Base-by-base conservation (phyloP, 2,797 vertebrate species). In the Galago senegalensis region DNA sequence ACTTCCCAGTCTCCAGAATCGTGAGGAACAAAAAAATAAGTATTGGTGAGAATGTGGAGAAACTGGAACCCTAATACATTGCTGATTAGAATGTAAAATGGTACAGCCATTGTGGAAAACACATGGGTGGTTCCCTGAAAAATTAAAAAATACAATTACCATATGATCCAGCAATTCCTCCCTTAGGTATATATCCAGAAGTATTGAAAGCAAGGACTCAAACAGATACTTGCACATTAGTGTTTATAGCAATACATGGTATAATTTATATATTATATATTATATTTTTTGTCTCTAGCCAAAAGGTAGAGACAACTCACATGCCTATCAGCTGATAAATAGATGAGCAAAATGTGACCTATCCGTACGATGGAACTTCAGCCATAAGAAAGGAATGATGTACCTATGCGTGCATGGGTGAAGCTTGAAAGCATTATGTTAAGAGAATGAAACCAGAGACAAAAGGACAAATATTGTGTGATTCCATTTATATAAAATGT, bases 391-490 rank as follows among this genome's bases (percentile, higher is more conserved):
- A 88, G 12, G 3, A 85, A 34, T 31, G 14, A 56, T 81, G n/a
- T 69, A 37, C 4, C 53, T 9, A 75, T 61, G 25, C 18, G 6
- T 75, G 49, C 53, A 18, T 80, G 29, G 29, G 46, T 82, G 43
- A 79, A 49, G 2, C 40, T 92, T 86, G 75, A 82, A 89, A 86
- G 76, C n/a, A 65, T 40, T 37, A 53, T 21, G 27, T 53, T 76
- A 75, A 63, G 46, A 89, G 25, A 93, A 94, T 86, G 49, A 94
- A 86, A 53, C 49, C 84, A 89, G 16, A 75, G 13, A 81, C 25
- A 61, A n/a, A 85, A 61, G 34, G 11, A 5, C 40, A 75, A 34
- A 73, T 58, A 63, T 8, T 37, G 34, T 56, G 9, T 40, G 73
- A 46, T 16, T 63, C 40, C 60, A 61, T 63, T 53, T 80, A 56